Evolutionary conservation across 2,888 invertebrate genomes (phyloP).

Genomic region (Leucophenga maculata): DNA sequence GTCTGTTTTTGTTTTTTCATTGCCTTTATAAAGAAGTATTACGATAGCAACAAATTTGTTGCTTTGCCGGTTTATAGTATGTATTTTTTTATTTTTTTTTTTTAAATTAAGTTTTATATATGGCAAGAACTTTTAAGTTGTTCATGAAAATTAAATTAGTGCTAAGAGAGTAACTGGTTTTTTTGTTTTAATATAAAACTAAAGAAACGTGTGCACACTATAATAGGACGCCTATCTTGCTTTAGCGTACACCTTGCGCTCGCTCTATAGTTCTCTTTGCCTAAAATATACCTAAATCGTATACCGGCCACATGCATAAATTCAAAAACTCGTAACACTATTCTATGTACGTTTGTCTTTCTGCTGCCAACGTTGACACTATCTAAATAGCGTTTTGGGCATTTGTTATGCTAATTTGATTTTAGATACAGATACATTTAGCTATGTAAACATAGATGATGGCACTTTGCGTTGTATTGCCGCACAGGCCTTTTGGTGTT

Average conservation of each 20-base stretch:
- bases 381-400: constrained; percentile 27
- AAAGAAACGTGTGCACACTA: background rate
- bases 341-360: background rate
- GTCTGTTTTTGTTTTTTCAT: background rate
- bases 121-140: background rate
- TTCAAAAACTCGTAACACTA: background rate
- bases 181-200: background rate
- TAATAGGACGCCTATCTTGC: background rate
- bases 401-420: constrained; percentile 54
- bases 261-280: too few species aligned
- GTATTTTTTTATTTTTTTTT: background rate
- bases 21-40: background rate
- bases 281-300: background rate
- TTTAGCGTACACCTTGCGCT: too few species aligned
- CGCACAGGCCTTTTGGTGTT: background rate
- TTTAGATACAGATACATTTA: constrained; percentile 3
- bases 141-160: constrained; percentile 16
- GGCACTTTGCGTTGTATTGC: background rate
- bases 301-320: constrained; percentile 12
- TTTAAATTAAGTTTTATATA: background rate
- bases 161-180: constrained; percentile 1
- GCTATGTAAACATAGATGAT: background rate
- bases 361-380: constrained; percentile 7
- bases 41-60: background rate
- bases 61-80: constrained; percentile 16